Base-by-base conservation (phyloP, 2,888 invertebrate genomes). In the Cerastis leucographa region DNA sequence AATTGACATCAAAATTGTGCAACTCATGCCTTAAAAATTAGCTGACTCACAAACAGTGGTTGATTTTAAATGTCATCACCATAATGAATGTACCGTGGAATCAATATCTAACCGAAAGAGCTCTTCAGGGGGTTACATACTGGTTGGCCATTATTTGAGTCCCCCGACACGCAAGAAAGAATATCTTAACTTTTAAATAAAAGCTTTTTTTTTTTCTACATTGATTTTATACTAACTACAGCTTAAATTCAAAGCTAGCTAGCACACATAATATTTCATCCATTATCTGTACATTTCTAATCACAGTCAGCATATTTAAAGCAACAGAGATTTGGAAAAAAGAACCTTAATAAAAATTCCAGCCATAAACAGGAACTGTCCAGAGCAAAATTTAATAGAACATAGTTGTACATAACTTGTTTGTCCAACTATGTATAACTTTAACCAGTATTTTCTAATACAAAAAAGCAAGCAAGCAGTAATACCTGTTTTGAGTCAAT, bases 401-500 rank as follows among this genome's bases (percentile, higher is more conserved):
- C 68, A 74, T 71, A 71, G 51, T 25, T 35, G 42, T 12, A 62
- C 11, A 65, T n/a, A 70, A 73, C 62, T 73, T 64, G 67, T 69
- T 71, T 66, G 56, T 67, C 54, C 19, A 40, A 69, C 61, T 72
- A 68, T 25, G 6, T 56, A 56, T 69, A 66, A 65, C 25, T 62
- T 70, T 59, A 78, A 78, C 66, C 64, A 68, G 64, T 72, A 54
- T 67, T 66, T 68, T 74, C 29, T 76, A 54, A 72, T 35, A 67
- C 71, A 80, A 85, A 88, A 85, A 80, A 71, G 14, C 66, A 40
- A 54, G 17, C 64, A 66, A 85, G 69, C 74, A 74, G 65, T 78
- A 68, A 75, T 74, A 85, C 86, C 84, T 75, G 86, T 88, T 86
- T 67, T 12, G 25, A 70, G 17, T 25, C 42, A 42, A 25, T 77